These are phyloP conservation scores for Lamprologus sp. DNA, from an alignment of 2,113 vertebrate genomes.

Conservation along the genomic window DNA sequence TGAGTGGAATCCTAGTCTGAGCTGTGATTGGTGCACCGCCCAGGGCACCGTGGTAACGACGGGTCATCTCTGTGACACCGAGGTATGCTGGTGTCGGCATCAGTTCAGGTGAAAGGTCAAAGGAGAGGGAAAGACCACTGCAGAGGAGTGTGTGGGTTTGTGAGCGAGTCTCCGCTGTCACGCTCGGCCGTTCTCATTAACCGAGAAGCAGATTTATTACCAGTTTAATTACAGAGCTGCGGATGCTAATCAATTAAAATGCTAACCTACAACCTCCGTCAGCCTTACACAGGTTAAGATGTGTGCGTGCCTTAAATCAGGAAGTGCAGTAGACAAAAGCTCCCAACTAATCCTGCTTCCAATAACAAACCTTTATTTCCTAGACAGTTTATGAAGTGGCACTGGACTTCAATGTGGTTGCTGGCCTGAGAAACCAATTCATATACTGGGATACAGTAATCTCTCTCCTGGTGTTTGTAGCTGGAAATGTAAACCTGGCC, in stretches of 20 bases:
- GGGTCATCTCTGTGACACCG: slow-evolving; percentile 41
- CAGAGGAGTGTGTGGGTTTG: not conserved
- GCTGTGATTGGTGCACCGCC: slow-evolving; percentile 62
- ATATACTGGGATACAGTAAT: not conserved
- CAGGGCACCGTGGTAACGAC: slow-evolving; percentile 38
- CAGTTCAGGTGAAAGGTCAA: slow-evolving; percentile 59
- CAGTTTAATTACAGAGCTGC: slow-evolving; percentile 54
- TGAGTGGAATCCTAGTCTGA: slow-evolving; percentile 21
- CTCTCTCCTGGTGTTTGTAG: not conserved
- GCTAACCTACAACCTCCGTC: not conserved
- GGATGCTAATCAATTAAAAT: slow-evolving; percentile 39
- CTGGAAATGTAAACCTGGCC: not conserved
- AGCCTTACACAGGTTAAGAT: not conserved
- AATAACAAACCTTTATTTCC: not conserved
- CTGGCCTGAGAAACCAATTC: not conserved
- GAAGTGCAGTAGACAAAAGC: slow-evolving; percentile 31
- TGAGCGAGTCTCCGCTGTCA: slow-evolving; percentile 44
- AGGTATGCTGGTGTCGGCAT: slow-evolving; percentile 60
- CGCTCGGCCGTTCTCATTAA: slow-evolving; percentile 61
- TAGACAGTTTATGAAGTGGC: slow-evolving; percentile 9
- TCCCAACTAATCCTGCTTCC: not conserved
- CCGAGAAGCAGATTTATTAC: slow-evolving; percentile 56
- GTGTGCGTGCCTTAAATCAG: not conserved
- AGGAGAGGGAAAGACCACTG: slow-evolving; percentile 59
- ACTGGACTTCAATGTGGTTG: not conserved